These are phyloP conservation scores for Tenthredo scrophulariae DNA, from an alignment of 2,888 invertebrate genomes.

Conservation along the genomic window DNA sequence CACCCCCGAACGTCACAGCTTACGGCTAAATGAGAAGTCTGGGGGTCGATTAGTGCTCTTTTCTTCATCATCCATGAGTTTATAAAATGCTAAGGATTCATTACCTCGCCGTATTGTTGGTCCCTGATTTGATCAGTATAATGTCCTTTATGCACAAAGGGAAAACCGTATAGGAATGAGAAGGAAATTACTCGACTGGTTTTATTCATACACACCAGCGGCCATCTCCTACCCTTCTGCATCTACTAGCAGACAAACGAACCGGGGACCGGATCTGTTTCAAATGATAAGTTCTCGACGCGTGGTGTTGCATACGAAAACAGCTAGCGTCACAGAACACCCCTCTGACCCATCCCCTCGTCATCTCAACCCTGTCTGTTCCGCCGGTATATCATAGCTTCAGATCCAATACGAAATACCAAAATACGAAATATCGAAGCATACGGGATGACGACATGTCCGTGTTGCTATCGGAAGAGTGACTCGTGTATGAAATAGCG, in stretches of 20 bases:
- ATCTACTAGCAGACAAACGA: conserved; percentile 43
- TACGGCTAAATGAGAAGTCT: neutral
- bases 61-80: neutral
- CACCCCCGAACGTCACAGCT: neutral
- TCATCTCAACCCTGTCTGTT: conserved; percentile 14
- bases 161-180: neutral
- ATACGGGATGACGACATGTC: conserved; percentile 29
- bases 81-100: neutral
- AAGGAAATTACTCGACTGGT: conserved; percentile 8
- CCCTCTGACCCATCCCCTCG: neutral
- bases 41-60: neutral
- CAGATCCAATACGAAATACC: conserved; percentile 32
- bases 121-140: neutral
- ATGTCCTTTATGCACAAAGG: neutral
- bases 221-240: neutral
- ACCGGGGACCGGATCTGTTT: conserved; percentile 38
- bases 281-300: conserved; percentile 37
- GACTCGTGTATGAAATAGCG: conserved; percentile 36
- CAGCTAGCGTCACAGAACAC: conserved; percentile 5
- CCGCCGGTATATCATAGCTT: neutral
- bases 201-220: conserved; percentile 30
- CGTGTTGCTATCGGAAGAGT: conserved; percentile 14
- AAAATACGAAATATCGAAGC: conserved; percentile 27
- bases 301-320: conserved; percentile 39
- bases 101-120: neutral